phyloP scores from a whole-genome alignment of 2,888 invertebrate genomes.

The Silvanus unidentatus region DNA sequence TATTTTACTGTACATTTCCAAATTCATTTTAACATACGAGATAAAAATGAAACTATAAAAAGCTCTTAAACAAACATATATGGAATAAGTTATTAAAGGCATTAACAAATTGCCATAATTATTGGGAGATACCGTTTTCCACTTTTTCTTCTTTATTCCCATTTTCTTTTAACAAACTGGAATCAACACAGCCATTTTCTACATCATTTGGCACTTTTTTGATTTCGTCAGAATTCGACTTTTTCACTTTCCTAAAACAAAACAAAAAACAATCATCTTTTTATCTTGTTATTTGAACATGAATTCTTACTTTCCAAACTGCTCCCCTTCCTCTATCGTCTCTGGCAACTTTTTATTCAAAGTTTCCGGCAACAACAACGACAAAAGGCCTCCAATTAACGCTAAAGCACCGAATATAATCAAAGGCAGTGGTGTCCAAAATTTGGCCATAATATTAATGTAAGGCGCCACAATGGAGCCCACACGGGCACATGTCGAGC shows the following conservation, averaged over 20 bases:
- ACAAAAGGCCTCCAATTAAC: slow-evolving; percentile 52
- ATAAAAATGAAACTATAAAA: too few species aligned
- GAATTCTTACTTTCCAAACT: slow-evolving; percentile 57
- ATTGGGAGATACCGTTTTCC: too few species aligned
- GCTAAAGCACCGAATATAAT: slow-evolving; percentile 55
- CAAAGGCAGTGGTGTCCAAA: slow-evolving; percentile 55
- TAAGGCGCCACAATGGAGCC: slow-evolving; percentile 60
- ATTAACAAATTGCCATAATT: too few species aligned
- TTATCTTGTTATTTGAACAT: too few species aligned
- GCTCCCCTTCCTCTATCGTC: slow-evolving; percentile 59
- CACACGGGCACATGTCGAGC: slow-evolving; percentile 57
- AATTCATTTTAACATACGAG: too few species aligned
- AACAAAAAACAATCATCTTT: too few species aligned
- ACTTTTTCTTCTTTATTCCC: not conserved
- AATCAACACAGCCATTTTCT: slow-evolving; percentile 1
- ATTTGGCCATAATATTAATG: slow-evolving; percentile 53
- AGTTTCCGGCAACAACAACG: slow-evolving; percentile 61
- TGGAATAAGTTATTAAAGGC: too few species aligned
- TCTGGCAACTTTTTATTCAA: slow-evolving; percentile 59
- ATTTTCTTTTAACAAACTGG: slow-evolving; percentile 7
- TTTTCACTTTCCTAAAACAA: not conserved
- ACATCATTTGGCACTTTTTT: not conserved
- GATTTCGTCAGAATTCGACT: not conserved
- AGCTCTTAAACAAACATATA: too few species aligned
- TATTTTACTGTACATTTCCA: too few species aligned